These are phyloP conservation scores for Chondrilla cf. caribensis DNA, from an alignment of 37 sponge, comb jelly and placozoan genomes.

Conservation along the genomic window DNA sequence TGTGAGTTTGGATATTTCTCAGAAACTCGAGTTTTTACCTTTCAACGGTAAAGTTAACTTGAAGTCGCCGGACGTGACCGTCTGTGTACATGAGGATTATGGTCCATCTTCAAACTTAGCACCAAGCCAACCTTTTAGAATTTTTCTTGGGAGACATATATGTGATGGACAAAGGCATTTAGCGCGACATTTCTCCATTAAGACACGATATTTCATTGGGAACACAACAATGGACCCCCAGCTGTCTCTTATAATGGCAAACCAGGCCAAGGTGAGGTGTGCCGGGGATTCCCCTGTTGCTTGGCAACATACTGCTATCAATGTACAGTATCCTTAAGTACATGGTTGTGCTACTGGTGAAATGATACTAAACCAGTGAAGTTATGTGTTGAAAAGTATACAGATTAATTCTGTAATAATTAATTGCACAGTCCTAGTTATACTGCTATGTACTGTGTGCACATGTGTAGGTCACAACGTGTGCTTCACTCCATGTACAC, in stretches of 20 bases:
- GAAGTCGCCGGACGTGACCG: conserved; percentile 40
- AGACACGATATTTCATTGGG: conserved; percentile 83
- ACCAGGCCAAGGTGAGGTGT: conserved; percentile 87
- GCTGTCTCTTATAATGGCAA: conserved; percentile 93
- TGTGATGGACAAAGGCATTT: conserved; percentile 72
- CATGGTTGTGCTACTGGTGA: too few relatives aligned
- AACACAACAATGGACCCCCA: conserved; percentile 96
- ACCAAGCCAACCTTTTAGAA: conserved; percentile 49
- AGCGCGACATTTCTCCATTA: conserved; percentile 65
- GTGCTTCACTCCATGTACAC: neutral
- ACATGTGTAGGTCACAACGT: neutral
- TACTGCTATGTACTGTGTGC: neutral
- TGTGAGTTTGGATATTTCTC: too few relatives aligned
- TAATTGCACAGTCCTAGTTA: neutral
- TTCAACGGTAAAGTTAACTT: conserved; percentile 70
- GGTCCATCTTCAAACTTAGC: conserved; percentile 49
- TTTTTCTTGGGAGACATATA: conserved; percentile 76
- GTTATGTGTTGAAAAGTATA: too few relatives aligned
- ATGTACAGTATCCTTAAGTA: too few relatives aligned
- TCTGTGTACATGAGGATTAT: conserved; percentile 79
- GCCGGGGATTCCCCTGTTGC: too few relatives aligned
- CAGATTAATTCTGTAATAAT: neutral
- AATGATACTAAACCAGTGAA: too few relatives aligned
- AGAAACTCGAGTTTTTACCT: conserved; percentile 79
- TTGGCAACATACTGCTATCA: too few relatives aligned